A percentile compares a stretch with the other conserved stretches of the same genome.
Conservation (phyloP, 1,140 invertebrate species). For the Panagrolaimus sp. region DNA sequence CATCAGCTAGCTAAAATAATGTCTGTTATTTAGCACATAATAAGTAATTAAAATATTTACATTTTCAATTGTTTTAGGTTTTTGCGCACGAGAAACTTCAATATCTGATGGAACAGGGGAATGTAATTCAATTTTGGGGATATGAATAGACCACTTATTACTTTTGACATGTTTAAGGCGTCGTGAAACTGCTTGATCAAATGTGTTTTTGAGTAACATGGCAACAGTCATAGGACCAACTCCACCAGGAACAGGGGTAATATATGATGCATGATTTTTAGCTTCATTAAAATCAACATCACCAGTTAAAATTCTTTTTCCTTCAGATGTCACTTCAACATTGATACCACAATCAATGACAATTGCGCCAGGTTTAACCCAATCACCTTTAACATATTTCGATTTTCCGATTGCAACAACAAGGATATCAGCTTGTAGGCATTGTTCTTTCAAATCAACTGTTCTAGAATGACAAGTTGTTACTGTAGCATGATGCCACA, state of each 20-base stretch:
- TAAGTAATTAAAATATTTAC: conserved; percentile 13
- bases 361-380: conserved; percentile 94
- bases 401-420: conserved; percentile 88
- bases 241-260: conserved; percentile 95
- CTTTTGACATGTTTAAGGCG: conserved; percentile 23
- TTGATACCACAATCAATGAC: conserved; percentile 99
- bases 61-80: conserved; percentile 46
- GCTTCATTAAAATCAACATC: conserved; percentile 85
- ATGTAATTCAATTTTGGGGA: neutral
- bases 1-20: conserved; percentile 68
- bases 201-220: conserved; percentile 93
- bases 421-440: conserved; percentile 76
- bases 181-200: conserved; percentile 63
- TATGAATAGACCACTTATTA: neutral
- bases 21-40: neutral
- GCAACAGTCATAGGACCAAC: conserved; percentile 97
- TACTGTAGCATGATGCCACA: conserved; percentile 93
- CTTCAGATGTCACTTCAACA: conserved; percentile 71
- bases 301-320: conserved; percentile 69
- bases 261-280: conserved; percentile 72
- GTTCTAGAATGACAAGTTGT: conserved; percentile 87
- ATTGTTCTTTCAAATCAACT: conserved; percentile 50
- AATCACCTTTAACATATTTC: conserved; percentile 83
- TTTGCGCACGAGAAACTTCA: conserved; percentile 47
- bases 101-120: conserved; percentile 52